Conservation (phyloP, 2,113 vertebrate genomes). For the Serilophus lunatus region DNA sequence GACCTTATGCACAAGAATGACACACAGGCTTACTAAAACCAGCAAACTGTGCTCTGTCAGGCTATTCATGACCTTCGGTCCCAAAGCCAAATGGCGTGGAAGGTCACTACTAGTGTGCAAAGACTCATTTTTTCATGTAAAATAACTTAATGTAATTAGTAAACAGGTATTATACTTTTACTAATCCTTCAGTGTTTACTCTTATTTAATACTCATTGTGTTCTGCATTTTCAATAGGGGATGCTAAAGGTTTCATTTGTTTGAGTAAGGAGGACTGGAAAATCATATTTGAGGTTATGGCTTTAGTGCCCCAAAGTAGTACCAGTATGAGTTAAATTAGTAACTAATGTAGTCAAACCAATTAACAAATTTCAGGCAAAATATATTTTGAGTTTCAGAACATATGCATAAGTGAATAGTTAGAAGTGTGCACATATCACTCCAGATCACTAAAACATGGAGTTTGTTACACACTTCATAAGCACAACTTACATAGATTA, state of each 20-base stretch:
- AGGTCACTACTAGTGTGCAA: background rate
- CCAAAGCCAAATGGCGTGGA: background rate
- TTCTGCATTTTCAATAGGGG: background rate
- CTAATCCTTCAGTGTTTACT: background rate
- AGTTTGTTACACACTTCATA: background rate
- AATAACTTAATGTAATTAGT: background rate
- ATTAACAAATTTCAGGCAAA: background rate
- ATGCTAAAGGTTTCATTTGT: background rate
- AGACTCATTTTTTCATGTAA: background rate
- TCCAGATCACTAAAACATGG: background rate
- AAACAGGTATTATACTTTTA: background rate
- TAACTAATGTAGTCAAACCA: background rate
- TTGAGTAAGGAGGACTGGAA: background rate
- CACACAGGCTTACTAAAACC: background rate
- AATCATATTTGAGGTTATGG: background rate
- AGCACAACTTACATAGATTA: rapidly evolving
- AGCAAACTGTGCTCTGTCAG: background rate
- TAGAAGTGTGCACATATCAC: background rate
- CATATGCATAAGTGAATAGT: rapidly evolving
- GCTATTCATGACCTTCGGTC: background rate
- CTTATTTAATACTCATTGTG: background rate
- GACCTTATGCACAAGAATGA: background rate
- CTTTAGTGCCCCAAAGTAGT: background rate
- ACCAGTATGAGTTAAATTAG: background rate
- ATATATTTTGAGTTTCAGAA: background rate